Evolutionary conservation across 2,113 vertebrate species (phyloP), one percentile per base, ranked within the genome.

Genomic region (Crotophaga sulcirostris): DNA sequence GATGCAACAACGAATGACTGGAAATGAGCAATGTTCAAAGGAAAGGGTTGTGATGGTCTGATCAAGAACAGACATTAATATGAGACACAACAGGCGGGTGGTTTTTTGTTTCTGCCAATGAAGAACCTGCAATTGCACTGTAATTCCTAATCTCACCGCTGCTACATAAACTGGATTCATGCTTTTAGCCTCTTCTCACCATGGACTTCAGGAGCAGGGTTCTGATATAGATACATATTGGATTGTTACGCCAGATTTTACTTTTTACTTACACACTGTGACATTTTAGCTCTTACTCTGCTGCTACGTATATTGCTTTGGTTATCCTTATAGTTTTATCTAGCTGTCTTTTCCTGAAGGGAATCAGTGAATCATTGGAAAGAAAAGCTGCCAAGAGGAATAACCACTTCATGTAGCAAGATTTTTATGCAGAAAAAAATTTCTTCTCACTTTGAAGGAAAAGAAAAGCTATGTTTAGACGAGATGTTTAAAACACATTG

Each of bases 311-410:
- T 59, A 66, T 45, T 66, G 63, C 58, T 87, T 80, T 83, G 42
- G 54, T 85, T 90, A 73, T 38, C 70, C 38, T 42, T 63, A 26
- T 7, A 58, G 70, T 59, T 82, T 84, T 74, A 94, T 85, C 91
- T 74, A 62, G 66, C 52, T 91, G 67, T 28, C 62, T 95, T 73
- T 80, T 86, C 74, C 87, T 85, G 67, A 84, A 89, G 55, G 26
- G 44, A 79, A 88, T 38, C 51, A 58, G 49, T 93, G 92, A 91
- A 89, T 94, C 91, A 92, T 17, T 74, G 86, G 58, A 45, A 89
- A 93, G 66, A 84, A 90, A 64, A 79, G 51, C 69, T 89, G 88
- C 92, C 89, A 95, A 83, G 70, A 84, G 69, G 81, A 95, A 92
- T 56, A 91, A 87, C 24, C 72, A 69, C 83, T 84, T 56, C 45